Conservation (phyloP, 1,140 invertebrate species). For the Chrysoperla carnea region DNA sequence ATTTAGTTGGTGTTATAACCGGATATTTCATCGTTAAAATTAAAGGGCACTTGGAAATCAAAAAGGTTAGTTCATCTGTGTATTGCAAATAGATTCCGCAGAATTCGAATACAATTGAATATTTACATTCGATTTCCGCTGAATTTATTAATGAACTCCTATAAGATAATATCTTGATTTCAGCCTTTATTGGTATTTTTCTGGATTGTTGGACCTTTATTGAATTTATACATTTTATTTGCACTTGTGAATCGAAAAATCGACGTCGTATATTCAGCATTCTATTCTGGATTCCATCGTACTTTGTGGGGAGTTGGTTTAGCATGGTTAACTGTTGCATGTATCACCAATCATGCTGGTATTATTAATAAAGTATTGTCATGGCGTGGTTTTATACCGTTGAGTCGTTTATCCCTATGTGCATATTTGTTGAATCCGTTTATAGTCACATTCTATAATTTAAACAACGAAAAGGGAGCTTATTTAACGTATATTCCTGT, state of each 20-base stretch:
- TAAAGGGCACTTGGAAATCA: conserved; percentile 19
- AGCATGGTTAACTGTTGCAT: conserved; percentile 28
- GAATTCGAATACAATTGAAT: too few species aligned
- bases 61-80: conserved; percentile 21
- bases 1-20: conserved; percentile 27
- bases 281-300: conserved; percentile 24
- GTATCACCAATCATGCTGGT: conserved; percentile 25
- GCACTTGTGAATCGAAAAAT: conserved; percentile 20
- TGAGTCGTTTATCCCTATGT: conserved; percentile 28
- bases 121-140: too few species aligned
- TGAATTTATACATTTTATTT: conserved; percentile 26
- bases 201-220: conserved; percentile 21
- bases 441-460: too few species aligned
- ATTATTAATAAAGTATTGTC: conserved; percentile 25
- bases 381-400: conserved; percentile 24
- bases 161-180: too few species aligned
- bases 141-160: too few species aligned
- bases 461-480: too few species aligned
- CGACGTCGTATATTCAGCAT: conserved; percentile 17
- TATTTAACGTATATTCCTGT: too few species aligned
- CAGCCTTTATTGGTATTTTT: conserved; percentile 7
- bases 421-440: conserved; percentile 30
- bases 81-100: too few species aligned
- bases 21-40: conserved; percentile 22
- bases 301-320: conserved; percentile 27